Evolutionary conservation across 2,113 vertebrate species (phyloP).

Genomic region (Carlito syrichta): DNA sequence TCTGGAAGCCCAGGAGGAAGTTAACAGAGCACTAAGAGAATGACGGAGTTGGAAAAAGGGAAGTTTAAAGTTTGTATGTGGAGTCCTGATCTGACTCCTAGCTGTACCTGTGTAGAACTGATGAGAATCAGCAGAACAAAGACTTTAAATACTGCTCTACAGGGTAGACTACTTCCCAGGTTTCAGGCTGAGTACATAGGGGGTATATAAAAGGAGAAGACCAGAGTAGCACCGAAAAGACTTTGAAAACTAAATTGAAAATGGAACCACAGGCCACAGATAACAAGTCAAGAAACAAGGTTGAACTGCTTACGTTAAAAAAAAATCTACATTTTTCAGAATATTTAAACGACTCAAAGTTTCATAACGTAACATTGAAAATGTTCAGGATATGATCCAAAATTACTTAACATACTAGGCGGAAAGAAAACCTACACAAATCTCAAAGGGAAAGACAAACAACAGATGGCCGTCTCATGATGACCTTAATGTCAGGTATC

Average conservation of each 20-base stretch:
- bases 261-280: background rate
- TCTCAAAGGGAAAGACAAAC: background rate
- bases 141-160: background rate
- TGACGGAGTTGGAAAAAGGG: background rate
- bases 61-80: background rate
- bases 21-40: background rate
- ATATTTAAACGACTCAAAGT: background rate
- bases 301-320: background rate
- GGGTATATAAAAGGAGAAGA: background rate
- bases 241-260: background rate
- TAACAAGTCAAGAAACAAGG: background rate
- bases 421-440: background rate
- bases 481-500: background rate
- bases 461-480: background rate
- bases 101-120: background rate
- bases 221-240: background rate
- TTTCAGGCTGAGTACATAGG: background rate
- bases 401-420: background rate
- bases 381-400: background rate
- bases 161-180: background rate
- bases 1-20: background rate
- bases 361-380: no score
- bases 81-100: background rate
- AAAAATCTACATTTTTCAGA: background rate
- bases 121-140: background rate